phyloP scores from a whole-genome alignment of 2,888 invertebrate species.

The Anticlea derivata region DNA sequence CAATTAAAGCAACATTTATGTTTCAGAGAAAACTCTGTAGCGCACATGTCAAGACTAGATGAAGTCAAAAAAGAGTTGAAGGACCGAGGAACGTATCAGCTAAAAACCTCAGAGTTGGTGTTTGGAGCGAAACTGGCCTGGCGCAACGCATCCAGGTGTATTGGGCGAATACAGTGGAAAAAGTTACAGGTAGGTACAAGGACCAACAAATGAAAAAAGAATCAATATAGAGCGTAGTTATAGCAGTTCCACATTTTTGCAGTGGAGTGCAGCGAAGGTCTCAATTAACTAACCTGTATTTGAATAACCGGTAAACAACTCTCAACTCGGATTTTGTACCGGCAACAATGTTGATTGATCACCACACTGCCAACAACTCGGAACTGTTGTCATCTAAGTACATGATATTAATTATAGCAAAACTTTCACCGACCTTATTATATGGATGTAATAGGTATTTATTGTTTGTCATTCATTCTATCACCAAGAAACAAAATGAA shows the following conservation, averaged over 20 bases:
- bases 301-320: no score
- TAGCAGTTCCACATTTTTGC: no score
- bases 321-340: no score
- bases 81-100: slow-evolving; percentile 91
- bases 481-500: no score
- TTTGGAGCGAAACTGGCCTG: slow-evolving; percentile 97
- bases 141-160: slow-evolving; percentile 96
- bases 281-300: no score
- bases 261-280: no score
- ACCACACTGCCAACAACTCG: not conserved
- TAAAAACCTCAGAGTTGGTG: slow-evolving; percentile 95
- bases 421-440: slow-evolving; percentile 8
- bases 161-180: slow-evolving; percentile 98
- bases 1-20: no score
- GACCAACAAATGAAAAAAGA: no score
- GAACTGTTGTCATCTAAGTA: no score
- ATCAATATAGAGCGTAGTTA: no score
- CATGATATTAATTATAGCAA: no score
- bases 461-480: no score
- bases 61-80: slow-evolving; percentile 90
- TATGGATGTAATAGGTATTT: slow-evolving; percentile 16
- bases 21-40: slow-evolving; percentile 88
- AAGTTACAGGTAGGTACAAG: slow-evolving; percentile 91
- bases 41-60: slow-evolving; percentile 90
- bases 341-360: not conserved